phyloP scores from a whole-genome alignment of 1,140 invertebrate species.

The Lucilia cuprina region DNA sequence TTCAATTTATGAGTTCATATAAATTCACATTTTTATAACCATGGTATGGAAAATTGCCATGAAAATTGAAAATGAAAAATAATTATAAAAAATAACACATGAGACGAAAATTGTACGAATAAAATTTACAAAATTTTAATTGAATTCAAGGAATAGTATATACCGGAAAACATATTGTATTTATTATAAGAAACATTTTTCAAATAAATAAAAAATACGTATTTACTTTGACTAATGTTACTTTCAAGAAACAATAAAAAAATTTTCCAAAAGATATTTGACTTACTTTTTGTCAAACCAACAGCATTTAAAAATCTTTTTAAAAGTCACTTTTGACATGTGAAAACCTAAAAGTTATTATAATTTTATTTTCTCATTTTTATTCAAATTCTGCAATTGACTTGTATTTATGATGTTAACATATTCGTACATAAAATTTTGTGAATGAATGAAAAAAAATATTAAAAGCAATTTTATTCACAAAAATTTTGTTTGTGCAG shows the following conservation, averaged over 20 bases:
- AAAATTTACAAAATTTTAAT: too few relatives aligned
- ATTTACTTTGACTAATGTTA: too few relatives aligned
- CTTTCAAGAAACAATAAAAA: too few relatives aligned
- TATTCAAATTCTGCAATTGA: background rate
- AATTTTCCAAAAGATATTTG: background rate
- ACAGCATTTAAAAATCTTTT: background rate
- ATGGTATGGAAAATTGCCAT: slow-evolving; percentile 2
- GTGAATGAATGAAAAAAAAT: background rate
- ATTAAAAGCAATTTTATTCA: background rate
- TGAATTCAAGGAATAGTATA: too few relatives aligned
- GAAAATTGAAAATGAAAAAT: background rate
- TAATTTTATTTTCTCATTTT: background rate
- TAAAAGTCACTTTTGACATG: background rate
- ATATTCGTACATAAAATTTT: background rate
- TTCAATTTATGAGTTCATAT: slow-evolving; percentile 5
- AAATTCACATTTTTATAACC: background rate
- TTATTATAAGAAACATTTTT: too few relatives aligned
- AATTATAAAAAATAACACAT: background rate
- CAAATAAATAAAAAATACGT: too few relatives aligned
- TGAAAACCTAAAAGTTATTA: background rate
- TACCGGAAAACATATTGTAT: too few relatives aligned
- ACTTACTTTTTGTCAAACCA: background rate
- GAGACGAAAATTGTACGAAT: background rate
- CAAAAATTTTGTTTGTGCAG: too few relatives aligned
- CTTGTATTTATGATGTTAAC: background rate